These are phyloP conservation scores for Poecilia latipinna DNA, from an alignment of 2,113 vertebrate species.

Conservation along the genomic window DNA sequence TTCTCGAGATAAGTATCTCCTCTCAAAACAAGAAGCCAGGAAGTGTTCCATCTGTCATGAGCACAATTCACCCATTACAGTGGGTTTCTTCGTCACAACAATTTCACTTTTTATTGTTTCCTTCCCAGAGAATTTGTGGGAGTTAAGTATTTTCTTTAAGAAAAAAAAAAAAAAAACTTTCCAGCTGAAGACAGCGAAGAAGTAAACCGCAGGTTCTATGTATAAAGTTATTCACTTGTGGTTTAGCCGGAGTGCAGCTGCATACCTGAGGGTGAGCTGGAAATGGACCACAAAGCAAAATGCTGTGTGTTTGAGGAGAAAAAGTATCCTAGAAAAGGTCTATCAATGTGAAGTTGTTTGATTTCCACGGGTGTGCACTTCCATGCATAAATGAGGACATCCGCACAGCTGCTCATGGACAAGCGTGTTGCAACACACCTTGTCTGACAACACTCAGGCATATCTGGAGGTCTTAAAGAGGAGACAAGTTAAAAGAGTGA, in stretches of 20 bases:
- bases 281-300: slow-evolving; percentile 55
- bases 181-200: slow-evolving; percentile 67
- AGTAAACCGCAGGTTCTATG: slow-evolving; percentile 39
- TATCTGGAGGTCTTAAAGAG: slow-evolving; percentile 88
- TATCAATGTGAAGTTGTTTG: slow-evolving; percentile 58
- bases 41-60: slow-evolving; percentile 73
- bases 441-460: slow-evolving; percentile 84
- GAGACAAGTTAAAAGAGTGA: slow-evolving; percentile 76
- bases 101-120: slow-evolving; percentile 65
- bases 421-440: slow-evolving; percentile 84
- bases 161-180: slow-evolving; percentile 2
- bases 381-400: slow-evolving; percentile 53
- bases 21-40: slow-evolving; percentile 69
- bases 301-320: slow-evolving; percentile 23
- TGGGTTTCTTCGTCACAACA: slow-evolving; percentile 71
- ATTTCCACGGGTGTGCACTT: slow-evolving; percentile 24
- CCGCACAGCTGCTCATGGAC: slow-evolving; percentile 57
- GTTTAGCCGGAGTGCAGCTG: slow-evolving; percentile 44
- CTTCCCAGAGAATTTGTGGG: slow-evolving; percentile 48
- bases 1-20: slow-evolving; percentile 62
- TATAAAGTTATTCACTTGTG: slow-evolving; percentile 39
- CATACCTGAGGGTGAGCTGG: slow-evolving; percentile 54
- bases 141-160: not conserved
- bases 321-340: slow-evolving; percentile 30
- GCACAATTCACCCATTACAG: slow-evolving; percentile 63